Percentiles rank a stretch among this genome's conserved stretches.
Evolutionary conservation across 2,888 invertebrate genomes (phyloP).

Genomic region (Macrophya annulata): DNA sequence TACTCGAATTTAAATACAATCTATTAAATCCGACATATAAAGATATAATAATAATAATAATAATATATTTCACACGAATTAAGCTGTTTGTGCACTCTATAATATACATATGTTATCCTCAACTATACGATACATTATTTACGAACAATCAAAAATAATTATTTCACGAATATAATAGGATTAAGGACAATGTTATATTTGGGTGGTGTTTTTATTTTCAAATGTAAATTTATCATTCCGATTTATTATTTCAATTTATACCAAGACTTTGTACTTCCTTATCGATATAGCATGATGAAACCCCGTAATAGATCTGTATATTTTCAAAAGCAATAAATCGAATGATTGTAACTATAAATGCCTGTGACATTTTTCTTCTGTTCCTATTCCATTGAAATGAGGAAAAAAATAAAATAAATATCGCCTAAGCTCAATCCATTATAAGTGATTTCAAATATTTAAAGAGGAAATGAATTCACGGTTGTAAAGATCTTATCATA

Average conservation of each 20-base stretch:
- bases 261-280: constrained; percentile 44
- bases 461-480: neutral
- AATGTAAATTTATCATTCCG: constrained; percentile 34
- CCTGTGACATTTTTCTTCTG: neutral
- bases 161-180: constrained; percentile 13
- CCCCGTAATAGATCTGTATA: constrained; percentile 66
- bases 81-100: constrained; percentile 30
- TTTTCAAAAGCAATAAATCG: constrained; percentile 71
- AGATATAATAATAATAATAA: neutral
- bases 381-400: neutral
- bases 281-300: constrained; percentile 47
- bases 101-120: constrained; percentile 20
- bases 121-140: constrained; percentile 26
- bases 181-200: constrained; percentile 29
- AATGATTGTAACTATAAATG: constrained; percentile 47
- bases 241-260: constrained; percentile 24
- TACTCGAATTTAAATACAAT: constrained; percentile 32
- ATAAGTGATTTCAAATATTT: neutral
- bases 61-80: constrained; percentile 38
- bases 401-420: neutral
- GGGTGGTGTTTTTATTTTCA: constrained; percentile 30
- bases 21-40: constrained; percentile 25
- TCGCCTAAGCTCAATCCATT: neutral
- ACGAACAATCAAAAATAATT: constrained; percentile 39
- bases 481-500: neutral